These are phyloP conservation scores for Tympanoctomys barrerae DNA, from an alignment of 2,797 vertebrate genomes.

Conservation along the genomic window DNA sequence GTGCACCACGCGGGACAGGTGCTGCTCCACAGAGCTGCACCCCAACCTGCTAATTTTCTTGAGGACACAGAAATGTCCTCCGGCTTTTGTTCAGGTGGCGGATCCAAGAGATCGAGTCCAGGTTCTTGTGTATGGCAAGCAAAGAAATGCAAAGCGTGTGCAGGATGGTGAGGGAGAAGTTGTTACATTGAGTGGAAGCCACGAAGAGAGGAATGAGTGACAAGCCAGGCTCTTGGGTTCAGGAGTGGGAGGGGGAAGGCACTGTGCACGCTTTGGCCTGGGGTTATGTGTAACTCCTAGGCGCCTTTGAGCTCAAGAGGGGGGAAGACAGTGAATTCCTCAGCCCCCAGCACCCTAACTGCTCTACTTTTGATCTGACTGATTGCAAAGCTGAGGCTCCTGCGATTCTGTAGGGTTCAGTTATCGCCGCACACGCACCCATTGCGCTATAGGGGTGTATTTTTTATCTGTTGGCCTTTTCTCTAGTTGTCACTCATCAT, in stretches of 20 bases:
- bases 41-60: neutral
- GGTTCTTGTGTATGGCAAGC: neutral
- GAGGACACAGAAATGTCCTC: neutral
- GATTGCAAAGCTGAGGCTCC: neutral
- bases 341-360: neutral
- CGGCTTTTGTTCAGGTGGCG: neutral
- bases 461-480: constrained; percentile 23
- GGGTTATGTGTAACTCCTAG: neutral
- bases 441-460: neutral
- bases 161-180: neutral
- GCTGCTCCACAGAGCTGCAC: neutral
- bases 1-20: neutral
- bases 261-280: neutral
- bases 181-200: neutral
- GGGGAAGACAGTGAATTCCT: neutral
- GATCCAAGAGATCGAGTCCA: neutral
- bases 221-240: neutral
- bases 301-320: neutral
- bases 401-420: neutral
- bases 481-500: neutral
- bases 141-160: neutral
- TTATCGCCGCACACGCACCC: fast-evolving
- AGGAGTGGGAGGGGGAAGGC: neutral
- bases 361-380: neutral
- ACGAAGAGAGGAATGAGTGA: neutral